These are phyloP conservation scores for Allochrocebus solatus DNA, from an alignment of 2,797 vertebrate genomes.

Conservation along the genomic window DNA sequence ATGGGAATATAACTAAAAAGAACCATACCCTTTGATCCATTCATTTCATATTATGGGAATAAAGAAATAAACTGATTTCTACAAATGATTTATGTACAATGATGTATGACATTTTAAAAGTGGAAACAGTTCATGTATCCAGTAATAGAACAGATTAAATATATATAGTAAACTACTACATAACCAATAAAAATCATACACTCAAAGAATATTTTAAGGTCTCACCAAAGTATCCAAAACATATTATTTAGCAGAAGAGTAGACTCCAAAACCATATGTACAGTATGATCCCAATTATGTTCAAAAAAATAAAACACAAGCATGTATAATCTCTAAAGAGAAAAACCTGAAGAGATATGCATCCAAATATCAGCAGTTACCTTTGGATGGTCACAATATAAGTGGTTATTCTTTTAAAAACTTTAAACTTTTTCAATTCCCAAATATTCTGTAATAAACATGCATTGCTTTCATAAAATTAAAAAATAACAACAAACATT, in stretches of 20 bases:
- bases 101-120: neutral
- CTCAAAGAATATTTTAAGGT: constrained; percentile 22
- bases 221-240: neutral
- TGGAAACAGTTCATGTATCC: neutral
- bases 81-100: neutral
- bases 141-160: neutral
- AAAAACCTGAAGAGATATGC: neutral
- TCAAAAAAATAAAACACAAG: neutral
- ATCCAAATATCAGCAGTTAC: neutral
- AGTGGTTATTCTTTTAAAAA: neutral
- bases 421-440: neutral
- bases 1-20: neutral
- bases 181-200: neutral
- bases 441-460: neutral
- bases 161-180: neutral
- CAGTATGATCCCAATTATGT: neutral
- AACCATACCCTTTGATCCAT: neutral
- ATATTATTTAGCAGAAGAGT: neutral
- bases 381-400: neutral
- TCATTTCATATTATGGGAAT: neutral
- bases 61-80: neutral
- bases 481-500: neutral
- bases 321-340: neutral
- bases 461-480: neutral
- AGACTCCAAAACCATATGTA: neutral